phyloP scores from a whole-genome alignment of 2,888 invertebrate species.

The Nudaria mundana region DNA sequence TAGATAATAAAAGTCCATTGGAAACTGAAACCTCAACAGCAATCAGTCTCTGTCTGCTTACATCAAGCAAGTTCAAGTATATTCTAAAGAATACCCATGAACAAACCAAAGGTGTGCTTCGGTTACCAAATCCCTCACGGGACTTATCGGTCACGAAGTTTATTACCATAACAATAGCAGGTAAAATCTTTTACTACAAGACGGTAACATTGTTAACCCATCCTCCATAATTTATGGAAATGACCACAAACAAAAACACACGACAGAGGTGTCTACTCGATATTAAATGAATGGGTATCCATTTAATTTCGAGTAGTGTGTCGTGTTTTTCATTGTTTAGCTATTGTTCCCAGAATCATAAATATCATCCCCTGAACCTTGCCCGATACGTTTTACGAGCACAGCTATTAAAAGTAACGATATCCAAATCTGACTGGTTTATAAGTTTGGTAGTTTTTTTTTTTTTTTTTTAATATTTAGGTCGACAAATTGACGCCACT shows the following conservation, averaged over 20 bases:
- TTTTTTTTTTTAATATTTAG: too few relatives aligned
- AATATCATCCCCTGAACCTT: constrained; percentile 59
- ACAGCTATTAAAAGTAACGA: constrained; percentile 30
- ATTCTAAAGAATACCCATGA: constrained; percentile 24
- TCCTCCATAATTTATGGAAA: constrained; percentile 78
- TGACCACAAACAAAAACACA: constrained; percentile 75
- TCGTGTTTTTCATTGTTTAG: constrained; percentile 67
- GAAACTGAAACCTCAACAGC: neutral
- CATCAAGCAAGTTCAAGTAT: constrained; percentile 1
- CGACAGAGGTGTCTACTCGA: constrained; percentile 79
- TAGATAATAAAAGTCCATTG: too few relatives aligned
- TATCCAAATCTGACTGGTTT: constrained; percentile 24
- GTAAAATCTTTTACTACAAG: constrained; percentile 51
- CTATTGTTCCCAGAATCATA: constrained; percentile 63
- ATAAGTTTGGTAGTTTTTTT: constrained; percentile 14
- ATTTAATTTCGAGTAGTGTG: too few relatives aligned
- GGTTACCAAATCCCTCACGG: constrained; percentile 61
- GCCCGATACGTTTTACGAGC: constrained; percentile 34
- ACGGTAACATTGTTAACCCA: constrained; percentile 46
- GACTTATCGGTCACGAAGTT: constrained; percentile 64
- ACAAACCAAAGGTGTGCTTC: constrained; percentile 24
- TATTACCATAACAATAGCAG: constrained; percentile 77
- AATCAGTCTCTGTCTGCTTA: constrained; percentile 1
- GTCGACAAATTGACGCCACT: too few relatives aligned
- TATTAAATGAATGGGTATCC: constrained; percentile 79